These are phyloP conservation scores for Stichopus chloronotus DNA, from an alignment of 35 echinoderm and acorn worm genomes.

Conservation along the genomic window DNA sequence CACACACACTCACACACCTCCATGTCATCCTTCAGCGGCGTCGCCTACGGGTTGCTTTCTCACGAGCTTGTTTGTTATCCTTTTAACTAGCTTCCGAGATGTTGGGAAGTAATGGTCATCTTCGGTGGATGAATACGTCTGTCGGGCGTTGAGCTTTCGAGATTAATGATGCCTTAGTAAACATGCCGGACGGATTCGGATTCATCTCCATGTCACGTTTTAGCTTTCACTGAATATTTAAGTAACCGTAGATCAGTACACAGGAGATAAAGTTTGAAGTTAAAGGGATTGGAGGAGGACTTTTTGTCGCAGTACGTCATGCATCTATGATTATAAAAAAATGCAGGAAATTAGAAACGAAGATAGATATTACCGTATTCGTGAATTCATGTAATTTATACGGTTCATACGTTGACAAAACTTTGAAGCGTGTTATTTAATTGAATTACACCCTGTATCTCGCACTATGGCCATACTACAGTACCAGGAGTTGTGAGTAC, in stretches of 20 bases:
- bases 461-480: too few relatives aligned
- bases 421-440: too few relatives aligned
- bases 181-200: not conserved
- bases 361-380: too few relatives aligned
- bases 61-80: constrained; percentile 13
- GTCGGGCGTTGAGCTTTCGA: not conserved
- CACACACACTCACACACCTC: not conserved
- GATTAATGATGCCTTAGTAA: not conserved
- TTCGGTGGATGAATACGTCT: constrained; percentile 1
- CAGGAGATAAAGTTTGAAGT: not conserved
- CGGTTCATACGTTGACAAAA: too few relatives aligned
- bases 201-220: not conserved
- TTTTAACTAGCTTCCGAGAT: constrained; percentile 8
- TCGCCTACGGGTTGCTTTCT: not conserved
- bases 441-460: too few relatives aligned
- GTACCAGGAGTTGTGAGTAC: too few relatives aligned
- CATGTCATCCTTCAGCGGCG: not conserved
- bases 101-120: not conserved
- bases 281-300: not conserved
- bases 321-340: too few relatives aligned
- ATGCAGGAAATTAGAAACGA: too few relatives aligned
- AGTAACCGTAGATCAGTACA: not conserved
- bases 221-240: not conserved
- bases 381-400: too few relatives aligned
- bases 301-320: too few relatives aligned